phyloP scores from a whole-genome alignment of 2,888 invertebrate species.

The Agrotis clavis region DNA sequence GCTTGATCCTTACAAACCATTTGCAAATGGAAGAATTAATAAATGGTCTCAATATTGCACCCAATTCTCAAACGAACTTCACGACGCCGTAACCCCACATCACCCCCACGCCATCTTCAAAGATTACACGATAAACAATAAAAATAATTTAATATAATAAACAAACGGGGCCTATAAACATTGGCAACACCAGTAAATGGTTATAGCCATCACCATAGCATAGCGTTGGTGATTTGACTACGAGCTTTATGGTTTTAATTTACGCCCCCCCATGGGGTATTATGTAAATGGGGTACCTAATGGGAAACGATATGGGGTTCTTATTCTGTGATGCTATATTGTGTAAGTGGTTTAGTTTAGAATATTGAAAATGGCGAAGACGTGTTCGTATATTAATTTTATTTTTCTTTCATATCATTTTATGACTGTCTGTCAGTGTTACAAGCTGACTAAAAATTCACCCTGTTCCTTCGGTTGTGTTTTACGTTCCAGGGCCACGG shows the following conservation, averaged over 20 bases:
- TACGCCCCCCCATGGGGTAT: conserved; percentile 63
- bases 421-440: too few species aligned
- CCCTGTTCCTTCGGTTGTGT: too few species aligned
- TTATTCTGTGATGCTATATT: conserved; percentile 48
- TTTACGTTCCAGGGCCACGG: too few species aligned
- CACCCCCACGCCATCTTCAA: conserved; percentile 12
- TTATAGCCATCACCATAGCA: conserved; percentile 60
- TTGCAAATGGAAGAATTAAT: not conserved
- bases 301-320: conserved; percentile 43
- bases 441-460: too few species aligned
- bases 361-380: not conserved
- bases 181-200: conserved; percentile 65
- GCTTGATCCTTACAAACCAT: not conserved
- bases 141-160: conserved; percentile 67
- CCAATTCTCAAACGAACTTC: too few species aligned
- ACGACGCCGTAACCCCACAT: not conserved
- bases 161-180: conserved; percentile 63
- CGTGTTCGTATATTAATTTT: not conserved
- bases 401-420: too few species aligned
- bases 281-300: conserved; percentile 69
- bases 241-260: conserved; percentile 73
- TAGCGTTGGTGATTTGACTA: conserved; percentile 64
- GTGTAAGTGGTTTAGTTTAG: not conserved
- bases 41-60: not conserved
- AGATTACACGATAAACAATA: conserved; percentile 38